These are phyloP conservation scores for Eugnorisma glareosa DNA, from an alignment of 2,888 invertebrate genomes.

Conservation along the genomic window DNA sequence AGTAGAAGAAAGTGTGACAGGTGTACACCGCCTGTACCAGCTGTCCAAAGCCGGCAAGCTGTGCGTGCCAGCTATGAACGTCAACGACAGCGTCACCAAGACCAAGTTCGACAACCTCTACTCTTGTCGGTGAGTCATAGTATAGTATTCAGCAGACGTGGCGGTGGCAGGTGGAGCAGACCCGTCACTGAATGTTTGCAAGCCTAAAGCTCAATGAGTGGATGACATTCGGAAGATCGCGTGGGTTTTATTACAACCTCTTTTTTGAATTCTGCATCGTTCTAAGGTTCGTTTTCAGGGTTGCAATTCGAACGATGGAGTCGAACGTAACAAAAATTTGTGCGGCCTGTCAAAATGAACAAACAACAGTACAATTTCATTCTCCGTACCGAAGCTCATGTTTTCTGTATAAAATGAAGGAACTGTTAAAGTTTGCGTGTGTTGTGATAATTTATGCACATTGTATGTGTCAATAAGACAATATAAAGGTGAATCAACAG, in stretches of 20 bases:
- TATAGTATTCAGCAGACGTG: not conserved
- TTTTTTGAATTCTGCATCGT: not conserved
- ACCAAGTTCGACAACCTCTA: constrained; percentile 99
- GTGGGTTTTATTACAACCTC: too few species aligned
- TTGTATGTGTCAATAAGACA: not conserved
- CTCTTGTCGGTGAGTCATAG: constrained; percentile 93
- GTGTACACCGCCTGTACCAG: constrained; percentile 99
- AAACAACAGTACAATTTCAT: not conserved
- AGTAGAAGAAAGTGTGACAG: constrained; percentile 99
- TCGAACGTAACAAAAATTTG: not conserved
- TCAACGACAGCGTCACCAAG: constrained; percentile 99
- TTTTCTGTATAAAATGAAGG: not conserved
- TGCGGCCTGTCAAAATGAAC: not conserved
- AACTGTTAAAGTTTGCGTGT: not conserved
- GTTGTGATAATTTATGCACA: not conserved
- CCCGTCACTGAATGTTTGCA: not conserved
- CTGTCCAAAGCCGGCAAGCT: constrained; percentile 98
- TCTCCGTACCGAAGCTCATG: not conserved
- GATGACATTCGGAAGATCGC: too few species aligned
- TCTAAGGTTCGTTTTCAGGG: not conserved
- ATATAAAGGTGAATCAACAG: not conserved
- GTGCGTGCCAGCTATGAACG: constrained; percentile 99
- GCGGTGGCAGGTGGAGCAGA: not conserved
- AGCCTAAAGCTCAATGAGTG: not conserved
- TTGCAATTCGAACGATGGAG: too few species aligned